Base-by-base conservation (phyloP, 2,113 vertebrate genomes). In the Pluvialis apricaria region DNA sequence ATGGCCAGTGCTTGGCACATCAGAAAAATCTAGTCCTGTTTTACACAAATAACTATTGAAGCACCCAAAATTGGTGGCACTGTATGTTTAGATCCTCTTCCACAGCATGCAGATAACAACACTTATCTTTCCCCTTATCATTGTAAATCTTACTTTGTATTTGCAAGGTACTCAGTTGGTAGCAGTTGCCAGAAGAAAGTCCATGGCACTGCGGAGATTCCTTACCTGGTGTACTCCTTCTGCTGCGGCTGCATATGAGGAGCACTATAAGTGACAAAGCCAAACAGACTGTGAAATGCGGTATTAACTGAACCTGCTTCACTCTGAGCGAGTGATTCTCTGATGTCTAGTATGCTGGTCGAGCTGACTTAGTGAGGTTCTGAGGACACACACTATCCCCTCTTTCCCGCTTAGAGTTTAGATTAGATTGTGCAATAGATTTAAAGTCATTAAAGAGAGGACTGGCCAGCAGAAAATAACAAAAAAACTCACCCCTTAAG, bases 361-460 rank as follows among this genome's bases (percentile, higher is more conserved):
- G 55, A 81, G 34, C 24, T 10, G 6, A 66, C 9, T 34, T 76
- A 68, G 25, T 5, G 38, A 72, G 19, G 18, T 61, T 85, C 29
- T 72, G 64, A 88, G 31, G 40, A 57, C 29, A 70, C 10, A 47
- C 13, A 13, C 22, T 73, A 38, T 14, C 15, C 3, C 3, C 3
- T 5, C 11, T 79, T 84, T 38, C 20, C 42, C 0, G 0, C 0
- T 0, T 29, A 57, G 86, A 44, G 21, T 49, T 92, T 70, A 58
- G 22, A 57, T 77, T 72, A 73, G 29, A 42, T 28, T 73, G 16
- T 32, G 31, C 18, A 19, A 38, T 13, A 68, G 10, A 52, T 72
- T 64, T 68, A 32, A 90, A 89, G 55, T 69, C 44, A 64, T 72
- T 72, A 77, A 16, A 77, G 36, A 44, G 42, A 85, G 6, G 20